Evolutionary conservation across 2,113 vertebrate genomes (phyloP).

Genomic region (Dunckerocampus dactyliophorus): DNA sequence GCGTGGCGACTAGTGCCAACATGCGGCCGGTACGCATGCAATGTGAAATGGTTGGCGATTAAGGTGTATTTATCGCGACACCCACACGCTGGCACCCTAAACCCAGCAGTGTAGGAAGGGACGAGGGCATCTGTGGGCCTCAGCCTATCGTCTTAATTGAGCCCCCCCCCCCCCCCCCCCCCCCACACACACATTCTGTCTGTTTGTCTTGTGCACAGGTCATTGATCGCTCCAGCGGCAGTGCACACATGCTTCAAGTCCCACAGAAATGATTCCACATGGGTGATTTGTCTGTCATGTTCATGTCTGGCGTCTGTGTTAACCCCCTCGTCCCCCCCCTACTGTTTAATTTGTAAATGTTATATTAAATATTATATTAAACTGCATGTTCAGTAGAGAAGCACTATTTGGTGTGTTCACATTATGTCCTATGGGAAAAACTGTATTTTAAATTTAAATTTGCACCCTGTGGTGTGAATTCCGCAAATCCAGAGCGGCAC

Average conservation of each 20-base stretch:
- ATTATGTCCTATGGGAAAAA: too few relatives aligned
- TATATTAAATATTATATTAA: too few relatives aligned
- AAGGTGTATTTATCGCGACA: constrained; percentile 33
- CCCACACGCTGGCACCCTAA: background rate
- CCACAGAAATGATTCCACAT: constrained; percentile 45
- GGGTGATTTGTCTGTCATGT: constrained; percentile 10
- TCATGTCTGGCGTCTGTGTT: constrained; percentile 6
- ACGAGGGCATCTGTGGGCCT: background rate
- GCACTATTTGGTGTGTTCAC: too few relatives aligned
- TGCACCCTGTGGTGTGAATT: too few relatives aligned
- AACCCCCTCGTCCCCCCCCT: too few relatives aligned
- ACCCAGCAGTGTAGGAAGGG: background rate
- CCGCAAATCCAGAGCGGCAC: too few relatives aligned
- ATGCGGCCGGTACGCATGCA: constrained; percentile 44
- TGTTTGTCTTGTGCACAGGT: constrained; percentile 51
- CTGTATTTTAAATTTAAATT: too few relatives aligned
- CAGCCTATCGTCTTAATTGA: constrained; percentile 19
- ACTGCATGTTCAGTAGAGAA: too few relatives aligned
- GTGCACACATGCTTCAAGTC: constrained; percentile 46
- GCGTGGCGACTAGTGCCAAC: constrained; percentile 31
- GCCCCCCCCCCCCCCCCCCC: constrained; percentile 6
- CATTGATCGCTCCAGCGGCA: constrained; percentile 37
- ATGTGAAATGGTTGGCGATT: constrained; percentile 34
- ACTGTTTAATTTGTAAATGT: too few relatives aligned
- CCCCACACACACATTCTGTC: constrained; percentile 8